Evolutionary conservation across 2,113 vertebrate genomes (phyloP).

Genomic region (Dicrurus megarhynchus): DNA sequence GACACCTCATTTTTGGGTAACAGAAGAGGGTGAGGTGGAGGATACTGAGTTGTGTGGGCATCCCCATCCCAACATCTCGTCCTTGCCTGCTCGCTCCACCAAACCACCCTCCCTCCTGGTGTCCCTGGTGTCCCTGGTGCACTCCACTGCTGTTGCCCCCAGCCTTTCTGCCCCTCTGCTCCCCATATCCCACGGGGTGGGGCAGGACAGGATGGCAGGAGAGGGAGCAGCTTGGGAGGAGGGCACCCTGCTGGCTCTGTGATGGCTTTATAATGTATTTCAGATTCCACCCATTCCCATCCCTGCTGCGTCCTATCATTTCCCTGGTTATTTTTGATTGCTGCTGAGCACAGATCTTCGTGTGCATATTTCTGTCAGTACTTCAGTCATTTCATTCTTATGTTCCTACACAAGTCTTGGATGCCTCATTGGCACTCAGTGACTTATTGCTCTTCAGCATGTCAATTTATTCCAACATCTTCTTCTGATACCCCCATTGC

Average conservation of each 20-base stretch:
- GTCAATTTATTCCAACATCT: not conserved
- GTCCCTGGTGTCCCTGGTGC: too few species aligned
- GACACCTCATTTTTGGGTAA: not conserved
- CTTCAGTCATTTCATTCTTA: not conserved
- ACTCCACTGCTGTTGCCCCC: not conserved
- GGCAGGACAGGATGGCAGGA: fast-evolving
- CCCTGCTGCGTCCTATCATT: not conserved
- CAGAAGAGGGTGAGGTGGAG: not conserved
- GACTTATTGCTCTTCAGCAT: not conserved
- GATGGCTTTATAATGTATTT: not conserved
- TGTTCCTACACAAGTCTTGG: slow-evolving; percentile 18
- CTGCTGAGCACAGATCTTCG: not conserved
- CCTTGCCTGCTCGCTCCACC: not conserved
- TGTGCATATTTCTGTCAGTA: not conserved
- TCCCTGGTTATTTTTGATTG: not conserved
- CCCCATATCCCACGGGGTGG: not conserved
- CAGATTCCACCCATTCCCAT: not conserved
- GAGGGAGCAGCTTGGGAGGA: fast-evolving
- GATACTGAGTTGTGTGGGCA: not conserved
- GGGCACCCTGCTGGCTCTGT: not conserved
- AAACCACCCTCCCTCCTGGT: not conserved
- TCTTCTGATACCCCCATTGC: not conserved
- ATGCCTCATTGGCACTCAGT: not conserved
- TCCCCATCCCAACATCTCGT: not conserved
- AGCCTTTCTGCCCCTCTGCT: not conserved